Base-by-base conservation (phyloP, 2,888 invertebrate genomes). In the Seira musarum region DNA sequence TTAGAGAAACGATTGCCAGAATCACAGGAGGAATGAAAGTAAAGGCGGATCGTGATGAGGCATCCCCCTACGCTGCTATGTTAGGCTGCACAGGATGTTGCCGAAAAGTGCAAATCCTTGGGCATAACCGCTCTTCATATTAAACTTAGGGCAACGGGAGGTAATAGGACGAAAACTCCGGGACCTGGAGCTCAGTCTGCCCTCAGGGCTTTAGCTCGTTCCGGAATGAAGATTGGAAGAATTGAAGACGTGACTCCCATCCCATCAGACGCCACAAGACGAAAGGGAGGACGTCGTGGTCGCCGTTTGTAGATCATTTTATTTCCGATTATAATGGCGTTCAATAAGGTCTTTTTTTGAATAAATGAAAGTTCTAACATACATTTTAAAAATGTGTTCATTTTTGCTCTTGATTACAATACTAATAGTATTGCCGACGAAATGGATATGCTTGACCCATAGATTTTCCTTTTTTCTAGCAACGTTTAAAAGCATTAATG, bases 61-160 rank as follows among this genome's bases (percentile, higher is more conserved):
- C 99, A 85, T 99, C 99, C 65, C 99, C 99, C 66, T 99, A 99
- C 89, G 99, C 99, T 88, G 99, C 99, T 93, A 99, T 99, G 99
- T 97, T 99, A n/a, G 91, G 99, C 99, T 87, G 99, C 99, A 86
- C 71, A 71, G 22, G 46, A 74, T 35, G 73, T 74, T 24, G 73
- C 73, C 8, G 73, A 74, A 60, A 74, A 74, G 57, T 99, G 99
- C 91, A 99, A 98, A 90, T 92, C 93, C 53, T 92, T 99, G 72
- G 99, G 99, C 73, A 99, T 99, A 89, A 99, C 96, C 82, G 99
- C 99, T 13, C 92, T 99, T 66, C 99, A 99, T 91, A 98, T 99
- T 88, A 99, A 99, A 90, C 92, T 99, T 87, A 93, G 99, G 88
- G 99, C 99, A 46, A 99, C 99, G 80, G 99, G 99, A 87, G 99